Evolutionary conservation across 2,113 vertebrate species (phyloP).

Genomic region (Solea solea): DNA sequence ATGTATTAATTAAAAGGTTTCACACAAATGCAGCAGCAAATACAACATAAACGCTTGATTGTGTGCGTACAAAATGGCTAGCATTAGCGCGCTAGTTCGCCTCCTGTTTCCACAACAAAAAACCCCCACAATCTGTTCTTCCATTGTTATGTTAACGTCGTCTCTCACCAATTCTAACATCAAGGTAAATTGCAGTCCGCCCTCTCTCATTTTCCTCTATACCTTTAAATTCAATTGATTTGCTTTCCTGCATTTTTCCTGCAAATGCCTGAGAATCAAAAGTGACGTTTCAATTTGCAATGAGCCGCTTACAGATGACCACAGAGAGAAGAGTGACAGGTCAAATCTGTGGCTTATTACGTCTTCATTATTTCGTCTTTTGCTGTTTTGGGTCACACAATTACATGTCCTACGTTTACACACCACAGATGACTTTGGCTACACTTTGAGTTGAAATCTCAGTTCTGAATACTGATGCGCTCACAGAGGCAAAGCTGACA

Average conservation of each 20-base stretch:
- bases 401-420: not conserved
- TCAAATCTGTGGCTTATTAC: not conserved
- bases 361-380: not conserved
- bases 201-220: not conserved
- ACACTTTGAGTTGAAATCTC: not conserved
- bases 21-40: not conserved
- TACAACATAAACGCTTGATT: too few species aligned
- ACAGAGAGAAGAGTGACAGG: not conserved
- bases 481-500: too few species aligned
- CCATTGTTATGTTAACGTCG: not conserved
- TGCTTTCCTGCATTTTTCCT: not conserved
- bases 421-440: not conserved
- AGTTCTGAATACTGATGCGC: not conserved
- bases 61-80: too few species aligned
- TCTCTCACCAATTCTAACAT: not conserved
- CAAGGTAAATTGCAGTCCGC: not conserved
- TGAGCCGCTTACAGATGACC: not conserved
- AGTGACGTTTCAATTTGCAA: not conserved
- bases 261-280: not conserved
- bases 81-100: not conserved
- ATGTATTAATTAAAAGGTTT: too few species aligned
- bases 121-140: constrained; percentile 2
- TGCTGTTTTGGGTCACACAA: not conserved
- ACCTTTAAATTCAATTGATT: not conserved
- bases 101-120: not conserved